Percentiles rank a stretch among this genome's conserved stretches.
These are phyloP conservation scores for Tachuris rubrigastra DNA, from an alignment of 2,113 vertebrate species.

Conservation along the genomic window DNA sequence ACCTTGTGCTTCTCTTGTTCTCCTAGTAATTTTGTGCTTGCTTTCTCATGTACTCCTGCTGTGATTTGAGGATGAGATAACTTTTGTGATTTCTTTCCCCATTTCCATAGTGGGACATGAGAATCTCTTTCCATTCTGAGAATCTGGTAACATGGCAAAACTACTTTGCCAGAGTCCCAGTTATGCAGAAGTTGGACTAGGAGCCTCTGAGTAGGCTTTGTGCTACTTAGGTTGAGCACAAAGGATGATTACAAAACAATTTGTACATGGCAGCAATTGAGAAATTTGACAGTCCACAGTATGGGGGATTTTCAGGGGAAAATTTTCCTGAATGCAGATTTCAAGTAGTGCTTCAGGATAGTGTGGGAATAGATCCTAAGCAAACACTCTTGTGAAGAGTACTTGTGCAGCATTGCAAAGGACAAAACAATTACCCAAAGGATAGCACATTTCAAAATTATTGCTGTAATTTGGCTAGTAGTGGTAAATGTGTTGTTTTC, in stretches of 20 bases:
- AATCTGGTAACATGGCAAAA: rapidly evolving
- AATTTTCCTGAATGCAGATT: background rate
- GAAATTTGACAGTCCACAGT: background rate
- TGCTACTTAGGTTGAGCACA: background rate
- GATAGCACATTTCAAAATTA: background rate
- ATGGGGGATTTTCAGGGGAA: background rate
- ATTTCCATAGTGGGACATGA: background rate
- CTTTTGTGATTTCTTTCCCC: background rate
- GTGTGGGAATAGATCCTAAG: background rate
- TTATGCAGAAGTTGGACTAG: background rate
- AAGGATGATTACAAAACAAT: background rate
- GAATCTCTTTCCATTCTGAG: background rate
- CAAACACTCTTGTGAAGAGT: background rate
- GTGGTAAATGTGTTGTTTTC: background rate
- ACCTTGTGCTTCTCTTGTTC: background rate
- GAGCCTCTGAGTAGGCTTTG: background rate
- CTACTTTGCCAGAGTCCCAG: background rate
- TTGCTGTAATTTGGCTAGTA: background rate
- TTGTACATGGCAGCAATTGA: background rate
- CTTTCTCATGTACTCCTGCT: background rate
- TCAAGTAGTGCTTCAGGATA: background rate
- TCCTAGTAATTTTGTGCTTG: background rate
- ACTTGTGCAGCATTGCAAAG: background rate
- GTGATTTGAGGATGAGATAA: background rate
- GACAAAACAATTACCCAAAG: background rate